A percentile compares a stretch with the other conserved stretches of the same genome.
Conservation (phyloP, 2,113 vertebrate species). For the Corythaeola cristata region DNA sequence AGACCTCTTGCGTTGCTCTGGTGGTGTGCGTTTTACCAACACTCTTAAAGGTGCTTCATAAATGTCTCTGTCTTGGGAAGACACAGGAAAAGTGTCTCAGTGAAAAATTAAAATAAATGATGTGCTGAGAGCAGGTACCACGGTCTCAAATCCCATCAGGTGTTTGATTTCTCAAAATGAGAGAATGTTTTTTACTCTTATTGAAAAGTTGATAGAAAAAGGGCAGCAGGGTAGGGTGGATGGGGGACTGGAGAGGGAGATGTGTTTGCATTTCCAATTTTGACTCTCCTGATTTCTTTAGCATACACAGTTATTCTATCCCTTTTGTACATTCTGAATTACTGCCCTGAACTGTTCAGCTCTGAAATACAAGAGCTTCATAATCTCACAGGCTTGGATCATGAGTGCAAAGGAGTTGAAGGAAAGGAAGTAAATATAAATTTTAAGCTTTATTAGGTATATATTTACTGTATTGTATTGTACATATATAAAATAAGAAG, state of each 20-base stretch:
- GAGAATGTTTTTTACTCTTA: neutral
- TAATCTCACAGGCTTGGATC: neutral
- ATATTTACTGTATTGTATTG: neutral
- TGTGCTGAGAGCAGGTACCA: accelerated
- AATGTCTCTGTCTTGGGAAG: neutral
- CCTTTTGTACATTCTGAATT: neutral
- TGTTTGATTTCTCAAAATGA: neutral
- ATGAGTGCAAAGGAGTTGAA: neutral
- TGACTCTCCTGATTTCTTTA: neutral
- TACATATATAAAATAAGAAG: accelerated
- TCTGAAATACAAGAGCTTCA: neutral
- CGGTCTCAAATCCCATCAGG: neutral
- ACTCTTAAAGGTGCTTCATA: neutral
- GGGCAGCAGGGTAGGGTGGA: neutral
- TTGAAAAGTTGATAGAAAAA: neutral
- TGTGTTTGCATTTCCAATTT: constrained; percentile 22
- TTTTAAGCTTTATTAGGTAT: neutral
- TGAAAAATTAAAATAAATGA: neutral
- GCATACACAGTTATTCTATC: neutral
- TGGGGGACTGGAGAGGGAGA: neutral
- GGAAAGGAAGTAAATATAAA: neutral
- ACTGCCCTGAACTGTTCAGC: neutral
- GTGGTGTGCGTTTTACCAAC: neutral
- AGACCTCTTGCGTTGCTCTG: neutral
- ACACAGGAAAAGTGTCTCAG: neutral